Base-by-base conservation (phyloP, 2,797 vertebrate genomes). In the Nyctibius grandis region DNA sequence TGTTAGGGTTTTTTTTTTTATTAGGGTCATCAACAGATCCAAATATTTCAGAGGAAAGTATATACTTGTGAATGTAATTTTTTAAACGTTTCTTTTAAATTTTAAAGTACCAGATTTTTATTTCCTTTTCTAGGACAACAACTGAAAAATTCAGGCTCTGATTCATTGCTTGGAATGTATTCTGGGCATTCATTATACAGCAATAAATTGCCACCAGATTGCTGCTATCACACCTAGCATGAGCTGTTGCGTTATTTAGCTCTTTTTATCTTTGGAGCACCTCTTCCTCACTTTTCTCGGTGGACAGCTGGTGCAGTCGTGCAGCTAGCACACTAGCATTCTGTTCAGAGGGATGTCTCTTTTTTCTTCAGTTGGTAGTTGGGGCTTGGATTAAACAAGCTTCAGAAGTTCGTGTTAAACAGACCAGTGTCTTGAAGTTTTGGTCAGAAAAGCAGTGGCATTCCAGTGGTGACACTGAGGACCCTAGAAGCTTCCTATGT, bases 201-300 rank as follows among this genome's bases (percentile, higher is more conserved):
- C 79, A 95, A 50, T 75, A 90, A 95, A 93, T 78, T 77, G 17
- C 74, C 34, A 80, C 79, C 95, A 96, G 93, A 95, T 95, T 95
- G 91, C 90, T 94, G 34, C 65, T 81, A 81, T 95, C 93, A 88
- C 94, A 95, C 94, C 88, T 95, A 81, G 59, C 48, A 94, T 54
- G 74, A 92, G 89, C 31, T 90, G 73, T 88, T 84, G 69, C 0
- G 7, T 86, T 92, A 89, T 82, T 94, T 94, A 93, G 83, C 59
- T 93, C 40, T 94, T 91, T 90, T 89, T 94, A 79, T 93, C 94
- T 93, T 90, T 89, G 48, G 51, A 96, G 42, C 18, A 75, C 54
- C 59, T 95, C 77, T 94, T 95, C 69, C 45, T 72, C 57, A 73
- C 36, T 86, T 90, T 90, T 89, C 33, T 65, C 11, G 1, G 64